Evolutionary conservation across 53 echinoderm and acorn worm genomes (phyloP).

Genomic region (Holothuria leucospilota): DNA sequence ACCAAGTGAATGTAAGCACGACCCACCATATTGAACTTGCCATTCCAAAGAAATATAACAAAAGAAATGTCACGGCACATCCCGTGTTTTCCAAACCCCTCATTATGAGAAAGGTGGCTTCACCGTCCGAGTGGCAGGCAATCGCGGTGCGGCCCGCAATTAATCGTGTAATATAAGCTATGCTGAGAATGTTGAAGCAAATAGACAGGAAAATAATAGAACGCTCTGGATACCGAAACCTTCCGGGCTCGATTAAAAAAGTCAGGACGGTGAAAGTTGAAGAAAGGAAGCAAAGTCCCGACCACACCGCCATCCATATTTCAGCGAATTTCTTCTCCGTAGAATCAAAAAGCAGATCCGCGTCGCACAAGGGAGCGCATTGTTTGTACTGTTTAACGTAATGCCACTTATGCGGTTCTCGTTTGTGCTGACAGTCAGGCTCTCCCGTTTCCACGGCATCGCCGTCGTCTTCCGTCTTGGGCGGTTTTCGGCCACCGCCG

Average conservation of each 20-base stretch:
- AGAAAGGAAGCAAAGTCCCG: conserved; percentile 90
- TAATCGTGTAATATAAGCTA: conserved; percentile 89
- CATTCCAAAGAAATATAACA: conserved; percentile 97
- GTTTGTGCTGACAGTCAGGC: conserved; percentile 80
- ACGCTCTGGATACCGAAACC: conserved; percentile 96
- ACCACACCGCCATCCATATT: conserved; percentile 99
- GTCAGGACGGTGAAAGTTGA: conserved; percentile 91
- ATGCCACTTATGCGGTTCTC: conserved; percentile 80
- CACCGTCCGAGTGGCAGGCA: conserved; percentile 83
- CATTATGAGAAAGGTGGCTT: conserved; percentile 83
- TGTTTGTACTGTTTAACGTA: conserved; percentile 89
- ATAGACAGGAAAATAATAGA: conserved; percentile 97
- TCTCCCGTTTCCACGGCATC: conserved; percentile 47
- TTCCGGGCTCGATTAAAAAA: conserved; percentile 85
- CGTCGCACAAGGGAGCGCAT: conserved; percentile 82
- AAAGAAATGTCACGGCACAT: conserved; percentile 93
- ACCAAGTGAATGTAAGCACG: conserved; percentile 96
- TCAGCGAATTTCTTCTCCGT: conserved; percentile 88
- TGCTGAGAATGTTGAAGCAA: conserved; percentile 88
- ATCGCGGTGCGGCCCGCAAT: conserved; percentile 83
- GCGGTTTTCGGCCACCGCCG: conserved; percentile 54
- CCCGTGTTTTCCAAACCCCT: conserved; percentile 96
- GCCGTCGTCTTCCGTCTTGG: conserved; percentile 11
- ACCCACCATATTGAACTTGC: conserved; percentile 99
- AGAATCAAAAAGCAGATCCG: conserved; percentile 72